A percentile compares a stretch with the other conserved stretches of the same genome.
Conservation (phyloP, 1,140 invertebrate genomes). For the Patella vulgata region DNA sequence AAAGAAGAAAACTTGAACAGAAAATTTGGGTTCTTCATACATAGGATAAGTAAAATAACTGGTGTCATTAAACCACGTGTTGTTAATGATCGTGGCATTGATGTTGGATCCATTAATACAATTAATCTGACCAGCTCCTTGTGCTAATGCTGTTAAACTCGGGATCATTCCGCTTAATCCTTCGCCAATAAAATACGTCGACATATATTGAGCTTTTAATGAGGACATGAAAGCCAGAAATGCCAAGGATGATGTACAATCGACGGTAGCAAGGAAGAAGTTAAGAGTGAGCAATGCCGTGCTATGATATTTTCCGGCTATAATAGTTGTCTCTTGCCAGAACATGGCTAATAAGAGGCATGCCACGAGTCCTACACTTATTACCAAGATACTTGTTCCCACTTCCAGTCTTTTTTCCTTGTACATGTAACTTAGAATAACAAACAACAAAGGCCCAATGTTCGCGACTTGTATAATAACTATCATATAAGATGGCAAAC, state of each 20-base stretch:
- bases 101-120: conserved; percentile 57
- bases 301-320: conserved; percentile 73
- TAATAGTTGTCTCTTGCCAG: conserved; percentile 74
- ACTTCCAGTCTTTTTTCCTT: conserved; percentile 61
- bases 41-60: conserved; percentile 8
- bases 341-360: conserved; percentile 78
- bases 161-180: conserved; percentile 90
- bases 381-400: conserved; percentile 75
- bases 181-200: conserved; percentile 75
- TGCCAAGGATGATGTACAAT: conserved; percentile 88
- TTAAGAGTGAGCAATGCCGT: conserved; percentile 79
- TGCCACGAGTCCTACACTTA: conserved; percentile 74
- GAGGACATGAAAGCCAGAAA: conserved; percentile 90
- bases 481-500: conserved; percentile 84
- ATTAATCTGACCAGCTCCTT: conserved; percentile 77
- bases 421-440: conserved; percentile 67
- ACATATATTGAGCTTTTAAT: conserved; percentile 77
- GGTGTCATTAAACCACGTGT: conserved; percentile 14
- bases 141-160: conserved; percentile 80
- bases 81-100: conserved; percentile 18
- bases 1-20: conserved; percentile 33
- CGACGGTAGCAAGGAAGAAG: conserved; percentile 83
- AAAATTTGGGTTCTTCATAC: conserved; percentile 23
- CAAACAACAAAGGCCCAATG: conserved; percentile 80
- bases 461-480: conserved; percentile 83